Conservation (phyloP, 64 coral and sea anemone genomes). For the Catalaphyllia jardinei region DNA sequence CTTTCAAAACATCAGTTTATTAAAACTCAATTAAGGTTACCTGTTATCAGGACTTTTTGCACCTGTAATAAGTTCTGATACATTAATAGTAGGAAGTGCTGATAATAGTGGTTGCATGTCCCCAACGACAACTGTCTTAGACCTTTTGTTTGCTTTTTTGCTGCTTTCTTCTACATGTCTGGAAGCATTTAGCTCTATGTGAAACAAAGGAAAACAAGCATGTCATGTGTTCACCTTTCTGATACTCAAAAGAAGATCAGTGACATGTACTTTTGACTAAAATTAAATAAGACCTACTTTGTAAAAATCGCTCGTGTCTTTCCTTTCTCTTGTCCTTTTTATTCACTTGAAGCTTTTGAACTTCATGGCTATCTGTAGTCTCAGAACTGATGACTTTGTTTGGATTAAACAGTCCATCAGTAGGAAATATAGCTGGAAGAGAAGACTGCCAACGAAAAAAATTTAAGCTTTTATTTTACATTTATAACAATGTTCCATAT, state of each 20-base stretch:
- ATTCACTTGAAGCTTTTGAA: constrained; percentile 12
- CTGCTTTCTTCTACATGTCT: constrained; percentile 65
- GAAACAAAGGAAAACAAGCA: background rate
- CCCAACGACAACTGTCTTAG: constrained; percentile 88
- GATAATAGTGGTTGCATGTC: constrained; percentile 87
- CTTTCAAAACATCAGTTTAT: background rate
- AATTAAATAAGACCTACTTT: constrained; percentile 54
- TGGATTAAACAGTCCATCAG: constrained; percentile 47
- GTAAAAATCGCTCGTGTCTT: constrained; percentile 88
- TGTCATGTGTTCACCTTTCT: no score
- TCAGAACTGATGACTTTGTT: background rate
- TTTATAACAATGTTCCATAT: background rate
- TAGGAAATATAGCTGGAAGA: constrained; percentile 71
- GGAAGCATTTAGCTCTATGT: constrained; percentile 81
- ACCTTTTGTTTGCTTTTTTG: constrained; percentile 82
- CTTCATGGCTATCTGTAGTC: background rate
- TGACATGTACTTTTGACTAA: no score
- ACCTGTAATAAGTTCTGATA: constrained; percentile 15
- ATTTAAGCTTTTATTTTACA: background rate
- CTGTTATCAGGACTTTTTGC: background rate
- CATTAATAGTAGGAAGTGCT: constrained; percentile 67
- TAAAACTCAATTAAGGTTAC: background rate
- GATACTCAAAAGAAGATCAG: no score
- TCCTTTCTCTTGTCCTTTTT: constrained; percentile 91
- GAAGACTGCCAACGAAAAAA: constrained; percentile 39